Evolutionary conservation across 1,140 invertebrate genomes (phyloP), one percentile per base, ranked within the genome.

Genomic region (Papilio helenus): DNA sequence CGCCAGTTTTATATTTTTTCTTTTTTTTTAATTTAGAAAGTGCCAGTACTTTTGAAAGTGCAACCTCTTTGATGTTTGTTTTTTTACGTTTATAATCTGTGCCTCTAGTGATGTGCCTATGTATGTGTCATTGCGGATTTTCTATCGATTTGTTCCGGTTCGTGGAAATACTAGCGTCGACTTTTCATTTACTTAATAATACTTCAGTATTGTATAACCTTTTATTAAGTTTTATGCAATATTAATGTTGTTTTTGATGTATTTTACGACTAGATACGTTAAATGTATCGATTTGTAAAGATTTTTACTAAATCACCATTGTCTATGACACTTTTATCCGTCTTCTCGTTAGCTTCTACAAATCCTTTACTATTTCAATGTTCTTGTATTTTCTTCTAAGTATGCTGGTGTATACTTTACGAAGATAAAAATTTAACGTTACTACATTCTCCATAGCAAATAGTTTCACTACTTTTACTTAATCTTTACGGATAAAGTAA

Each of bases 61-160:
- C 5, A 12, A 77, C 18, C n/a, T 61, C 29, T 42, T 77, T 61
- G 51, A 39, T 65, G 5, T 29, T 68, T 68, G 23, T 29, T 29
- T 68, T 68, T 68, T 29, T 16, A 61, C 14, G 20, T 65, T 77
- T 61, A 61, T 77, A 44, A 72, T 79, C 82, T 73, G 76, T 68
- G 76, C 44, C 49, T 74, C 34, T 81, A 85, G 85, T 85, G 83
- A 83, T 83, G 85, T 85, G 83, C 79, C 44, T 55, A 10, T 55
- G 23, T 44, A 65, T 61, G 55, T 61, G 76, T 61, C 58, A 23
- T 65, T 83, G 81, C 82, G 77, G 82, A 77, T 79, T 79, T 81
- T 79, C 79, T 85, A 84, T 85, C 80, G 81, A 85, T 84, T 85
- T 79, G 74, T 79, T 26, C 80, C 74, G 81, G 77, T 84, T 80